These are phyloP conservation scores for Hydropsyche betteni DNA, from an alignment of 2,888 invertebrate genomes.

Conservation along the genomic window DNA sequence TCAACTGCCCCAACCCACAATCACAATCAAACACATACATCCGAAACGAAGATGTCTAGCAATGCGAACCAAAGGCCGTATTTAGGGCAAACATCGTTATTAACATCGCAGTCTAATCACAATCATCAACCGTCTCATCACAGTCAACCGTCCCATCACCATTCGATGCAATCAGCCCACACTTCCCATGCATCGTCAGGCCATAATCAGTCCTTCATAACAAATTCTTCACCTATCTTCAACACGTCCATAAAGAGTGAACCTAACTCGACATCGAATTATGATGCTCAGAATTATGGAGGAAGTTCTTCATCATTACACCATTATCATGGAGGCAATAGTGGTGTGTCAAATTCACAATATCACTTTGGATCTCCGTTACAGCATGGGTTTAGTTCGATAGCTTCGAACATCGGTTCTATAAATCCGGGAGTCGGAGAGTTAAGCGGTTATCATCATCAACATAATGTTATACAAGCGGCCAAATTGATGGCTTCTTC, in stretches of 20 bases:
- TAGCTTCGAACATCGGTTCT: slow-evolving; percentile 55
- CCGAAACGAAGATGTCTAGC: slow-evolving; percentile 49
- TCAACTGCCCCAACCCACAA: slow-evolving; percentile 42
- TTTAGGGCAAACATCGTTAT: slow-evolving; percentile 68
- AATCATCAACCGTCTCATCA: slow-evolving; percentile 56
- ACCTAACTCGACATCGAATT: slow-evolving; percentile 53
- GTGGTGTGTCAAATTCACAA: slow-evolving; percentile 48
- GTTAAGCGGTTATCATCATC: slow-evolving; percentile 80
- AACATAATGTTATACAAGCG: slow-evolving; percentile 85
- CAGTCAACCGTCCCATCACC: slow-evolving; percentile 53
- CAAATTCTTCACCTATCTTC: slow-evolving; percentile 56
- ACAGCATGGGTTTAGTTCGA: slow-evolving; percentile 59
- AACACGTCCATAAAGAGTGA: slow-evolving; percentile 56
- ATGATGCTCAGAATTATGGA: slow-evolving; percentile 58
- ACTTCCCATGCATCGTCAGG: slow-evolving; percentile 49
- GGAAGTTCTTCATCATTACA: slow-evolving; percentile 65
- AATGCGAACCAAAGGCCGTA: slow-evolving; percentile 59
- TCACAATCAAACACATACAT: slow-evolving; percentile 44
- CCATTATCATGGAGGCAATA: slow-evolving; percentile 65
- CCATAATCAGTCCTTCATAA: slow-evolving; percentile 61
- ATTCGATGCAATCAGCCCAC: slow-evolving; percentile 49
- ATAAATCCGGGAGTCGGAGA: slow-evolving; percentile 64
- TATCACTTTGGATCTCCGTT: slow-evolving; percentile 49
- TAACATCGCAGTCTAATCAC: slow-evolving; percentile 58
- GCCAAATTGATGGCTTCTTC: slow-evolving; percentile 87